Percentiles rank a stretch among this genome's conserved stretches.
Evolutionary conservation across 1,140 invertebrate genomes (phyloP).

Genomic region (Nasonia vitripennis): DNA sequence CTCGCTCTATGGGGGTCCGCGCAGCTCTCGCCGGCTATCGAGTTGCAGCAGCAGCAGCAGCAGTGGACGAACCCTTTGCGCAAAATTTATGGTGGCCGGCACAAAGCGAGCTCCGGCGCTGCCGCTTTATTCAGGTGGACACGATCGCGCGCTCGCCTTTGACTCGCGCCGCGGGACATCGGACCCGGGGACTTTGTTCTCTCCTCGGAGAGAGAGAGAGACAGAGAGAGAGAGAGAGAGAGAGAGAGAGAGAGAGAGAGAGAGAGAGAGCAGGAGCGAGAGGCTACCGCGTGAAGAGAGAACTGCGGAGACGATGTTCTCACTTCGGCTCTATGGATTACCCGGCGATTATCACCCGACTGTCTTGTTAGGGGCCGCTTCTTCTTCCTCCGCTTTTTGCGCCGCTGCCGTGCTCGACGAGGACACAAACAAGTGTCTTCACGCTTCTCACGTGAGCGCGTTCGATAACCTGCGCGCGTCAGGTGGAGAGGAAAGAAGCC

Average conservation of each 20-base stretch:
- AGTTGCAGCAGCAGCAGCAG: not conserved
- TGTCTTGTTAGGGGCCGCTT: not conserved
- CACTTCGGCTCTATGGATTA: not conserved
- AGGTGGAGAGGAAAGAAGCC: not conserved
- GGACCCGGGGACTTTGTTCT: not conserved
- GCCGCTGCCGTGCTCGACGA: not conserved
- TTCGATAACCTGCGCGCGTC: not conserved
- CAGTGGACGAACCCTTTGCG: not conserved
- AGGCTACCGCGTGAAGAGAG: no score
- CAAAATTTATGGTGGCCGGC: slow-evolving; percentile 34
- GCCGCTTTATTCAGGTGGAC: not conserved
- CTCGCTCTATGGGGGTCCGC: not conserved
- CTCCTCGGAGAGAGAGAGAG: not conserved
- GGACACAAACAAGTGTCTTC: slow-evolving; percentile 34
- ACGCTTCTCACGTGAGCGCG: not conserved
- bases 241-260: not conserved
- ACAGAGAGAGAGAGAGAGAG: not conserved
- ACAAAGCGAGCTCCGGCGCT: not conserved
- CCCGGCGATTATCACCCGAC: not conserved
- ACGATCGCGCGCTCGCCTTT: not conserved
- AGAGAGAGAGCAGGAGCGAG: not conserved
- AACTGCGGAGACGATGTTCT: not conserved
- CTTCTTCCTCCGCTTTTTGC: not conserved
- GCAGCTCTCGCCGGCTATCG: not conserved
- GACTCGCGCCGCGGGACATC: slow-evolving; percentile 19